phyloP scores from a whole-genome alignment of 2,888 invertebrate species.

The Margaritifera margaritifera region DNA sequence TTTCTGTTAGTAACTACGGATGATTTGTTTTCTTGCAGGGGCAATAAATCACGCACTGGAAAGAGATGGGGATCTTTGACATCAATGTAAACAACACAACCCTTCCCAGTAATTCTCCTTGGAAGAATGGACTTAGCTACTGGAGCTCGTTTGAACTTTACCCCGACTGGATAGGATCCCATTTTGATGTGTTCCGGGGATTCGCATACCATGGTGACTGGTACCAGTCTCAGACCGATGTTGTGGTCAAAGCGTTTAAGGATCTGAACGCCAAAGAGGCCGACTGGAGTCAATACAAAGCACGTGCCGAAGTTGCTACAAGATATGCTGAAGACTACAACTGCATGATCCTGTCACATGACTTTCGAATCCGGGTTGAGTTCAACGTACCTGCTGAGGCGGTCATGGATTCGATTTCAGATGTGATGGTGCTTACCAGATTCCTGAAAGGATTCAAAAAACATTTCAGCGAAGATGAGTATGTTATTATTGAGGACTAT shows the following conservation, averaged over 20 bases:
- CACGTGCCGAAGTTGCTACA: conserved; percentile 10
- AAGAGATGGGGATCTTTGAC: conserved; percentile 18
- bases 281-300: conserved; percentile 23
- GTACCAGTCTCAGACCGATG: conserved; percentile 24
- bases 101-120: conserved; percentile 15
- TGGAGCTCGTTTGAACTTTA: conserved; percentile 40
- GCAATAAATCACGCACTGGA: too few species aligned
- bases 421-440: conserved; percentile 29
- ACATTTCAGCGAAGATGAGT: conserved; percentile 28
- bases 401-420: conserved; percentile 35
- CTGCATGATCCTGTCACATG: conserved; percentile 6
- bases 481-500: conserved; percentile 32
- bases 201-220: conserved; percentile 26
- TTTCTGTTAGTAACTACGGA: too few species aligned
- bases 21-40: too few species aligned
- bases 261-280: conserved; percentile 8
- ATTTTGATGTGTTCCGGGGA: conserved; percentile 19
- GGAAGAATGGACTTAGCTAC: conserved; percentile 30
- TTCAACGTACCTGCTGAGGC: conserved; percentile 24
- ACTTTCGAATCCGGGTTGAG: conserved; percentile 7
- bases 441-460: conserved; percentile 31
- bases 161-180: conserved; percentile 31
- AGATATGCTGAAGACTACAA: conserved; percentile 21
- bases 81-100: conserved; percentile 34
- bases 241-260: conserved; percentile 31